phyloP scores from a whole-genome alignment of 2,888 invertebrate genomes.

The Heteromyza rotundicornis region DNA sequence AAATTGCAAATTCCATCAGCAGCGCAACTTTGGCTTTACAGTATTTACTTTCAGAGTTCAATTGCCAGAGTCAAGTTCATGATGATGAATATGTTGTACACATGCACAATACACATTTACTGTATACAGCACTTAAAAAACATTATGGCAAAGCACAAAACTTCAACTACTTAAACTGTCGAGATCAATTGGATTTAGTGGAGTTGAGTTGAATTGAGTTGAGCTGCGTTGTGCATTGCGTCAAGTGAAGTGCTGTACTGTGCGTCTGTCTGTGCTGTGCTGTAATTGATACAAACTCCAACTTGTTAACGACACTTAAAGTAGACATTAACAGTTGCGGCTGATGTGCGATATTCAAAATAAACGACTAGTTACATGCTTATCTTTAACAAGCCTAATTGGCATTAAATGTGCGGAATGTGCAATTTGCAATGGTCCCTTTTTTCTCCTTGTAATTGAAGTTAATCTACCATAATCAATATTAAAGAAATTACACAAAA shows the following conservation, averaged over 20 bases:
- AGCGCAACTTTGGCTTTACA: too few relatives aligned
- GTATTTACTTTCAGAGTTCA: background rate
- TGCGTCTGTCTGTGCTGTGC: too few relatives aligned
- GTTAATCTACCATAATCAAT: slow-evolving; percentile 9
- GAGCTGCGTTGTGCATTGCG: background rate
- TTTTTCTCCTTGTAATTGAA: slow-evolving; percentile 18
- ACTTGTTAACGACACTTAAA: slow-evolving; percentile 2
- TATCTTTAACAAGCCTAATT: slow-evolving; percentile 3
- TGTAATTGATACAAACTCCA: slow-evolving; percentile 1
- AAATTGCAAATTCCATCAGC: too few relatives aligned
- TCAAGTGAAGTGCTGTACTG: background rate
- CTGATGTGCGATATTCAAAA: too few relatives aligned
- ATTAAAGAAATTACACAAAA: background rate
- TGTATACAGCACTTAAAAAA: background rate
- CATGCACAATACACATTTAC: too few relatives aligned
- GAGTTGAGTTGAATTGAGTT: background rate
- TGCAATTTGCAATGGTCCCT: too few relatives aligned
- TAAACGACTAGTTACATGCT: too few relatives aligned
- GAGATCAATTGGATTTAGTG: background rate
- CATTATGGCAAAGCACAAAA: background rate
- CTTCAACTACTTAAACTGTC: background rate
- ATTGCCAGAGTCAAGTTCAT: slow-evolving; percentile 4
- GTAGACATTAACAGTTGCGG: background rate
- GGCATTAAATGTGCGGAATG: background rate
- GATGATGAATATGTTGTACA: background rate